phyloP scores from a whole-genome alignment of 1,140 invertebrate genomes.

The Heliconius melpomene region DNA sequence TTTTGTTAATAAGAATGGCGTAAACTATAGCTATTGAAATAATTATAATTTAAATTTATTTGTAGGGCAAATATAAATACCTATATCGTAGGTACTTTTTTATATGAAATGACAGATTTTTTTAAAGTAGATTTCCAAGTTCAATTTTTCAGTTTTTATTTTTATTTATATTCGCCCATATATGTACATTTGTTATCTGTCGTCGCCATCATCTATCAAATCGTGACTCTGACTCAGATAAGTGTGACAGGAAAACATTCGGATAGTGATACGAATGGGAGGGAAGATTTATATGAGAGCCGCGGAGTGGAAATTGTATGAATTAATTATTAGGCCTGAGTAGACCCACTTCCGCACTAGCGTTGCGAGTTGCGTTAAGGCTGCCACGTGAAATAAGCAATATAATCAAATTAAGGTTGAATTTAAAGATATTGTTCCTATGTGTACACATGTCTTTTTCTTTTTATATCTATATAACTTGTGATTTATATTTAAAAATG shows the following conservation, averaged over 20 bases:
- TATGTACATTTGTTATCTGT: conserved; percentile 57
- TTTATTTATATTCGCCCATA: conserved; percentile 22
- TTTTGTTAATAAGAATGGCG: neutral
- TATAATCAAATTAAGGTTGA: conserved; percentile 6
- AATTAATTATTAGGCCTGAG: conserved; percentile 33
- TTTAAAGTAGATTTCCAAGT: neutral
- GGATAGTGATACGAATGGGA: conserved; percentile 38
- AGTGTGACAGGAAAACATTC: conserved; percentile 45
- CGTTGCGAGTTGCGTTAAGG: conserved; percentile 1
- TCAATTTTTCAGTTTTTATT: neutral
- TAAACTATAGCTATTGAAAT: too few species aligned
- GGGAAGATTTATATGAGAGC: conserved; percentile 39
- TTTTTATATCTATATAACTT: neutral
- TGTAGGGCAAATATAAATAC: too few species aligned
- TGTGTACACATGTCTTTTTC: too few species aligned
- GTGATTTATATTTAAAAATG: neutral
- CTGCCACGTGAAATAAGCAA: neutral
- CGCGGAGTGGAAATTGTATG: conserved; percentile 32
- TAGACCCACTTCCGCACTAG: neutral
- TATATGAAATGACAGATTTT: too few species aligned
- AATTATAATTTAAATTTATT: too few species aligned
- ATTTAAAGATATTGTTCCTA: neutral
- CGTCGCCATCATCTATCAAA: conserved; percentile 48
- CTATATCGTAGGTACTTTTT: too few species aligned
- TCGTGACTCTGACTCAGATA: conserved; percentile 42